Base-by-base conservation (phyloP, 2,797 vertebrate species). In the Chromis chromis region DNA sequence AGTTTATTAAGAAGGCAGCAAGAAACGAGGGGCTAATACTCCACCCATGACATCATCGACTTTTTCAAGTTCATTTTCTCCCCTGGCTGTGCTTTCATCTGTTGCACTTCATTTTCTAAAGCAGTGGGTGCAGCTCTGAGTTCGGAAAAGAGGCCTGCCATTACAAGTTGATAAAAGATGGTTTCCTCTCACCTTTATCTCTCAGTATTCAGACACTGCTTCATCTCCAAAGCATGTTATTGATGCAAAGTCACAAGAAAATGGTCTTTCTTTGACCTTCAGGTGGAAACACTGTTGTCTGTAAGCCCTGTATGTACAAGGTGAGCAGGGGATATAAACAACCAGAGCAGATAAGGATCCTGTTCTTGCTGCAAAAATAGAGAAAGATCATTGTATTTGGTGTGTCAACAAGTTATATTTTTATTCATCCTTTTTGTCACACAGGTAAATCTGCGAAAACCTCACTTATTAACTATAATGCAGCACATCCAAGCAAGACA, bases 11-110 rank as follows among this genome's bases (percentile, higher is more conserved):
- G 58, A 60, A 79, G 72, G 81, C 57, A 40, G 82, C 72, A 53
- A 77, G 77, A 74, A 72, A 54, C 54, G 73, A 74, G 49, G 52
- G 56, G 83, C 72, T 57, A 16, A 50, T 74, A 85, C 88, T 91
- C 91, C 92, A 90, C 90, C 90, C 86, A 93, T 93, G 91, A 93
- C 92, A 90, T 93, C 92, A 92, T 90, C 89, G 81, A 93, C 89
- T 93, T 92, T 89, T 70, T 74, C 87, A 92, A 93, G 89, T 93
- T 92, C 42, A 86, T 81, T 61, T 71, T 72, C 74, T 64, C 65
- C 48, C 75, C 60, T 68, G 76, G 73, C 54, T 25, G n/a, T 53
- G 84, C 74, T 72, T 73, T 88, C 89, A 92, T 91, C 90, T 93
- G 91, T 93, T 93, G 91, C 91, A 24, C 88, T 82, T 86, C 25